phyloP scores from a whole-genome alignment of 2,797 vertebrate genomes.

The Tympanoctomys barrerae region DNA sequence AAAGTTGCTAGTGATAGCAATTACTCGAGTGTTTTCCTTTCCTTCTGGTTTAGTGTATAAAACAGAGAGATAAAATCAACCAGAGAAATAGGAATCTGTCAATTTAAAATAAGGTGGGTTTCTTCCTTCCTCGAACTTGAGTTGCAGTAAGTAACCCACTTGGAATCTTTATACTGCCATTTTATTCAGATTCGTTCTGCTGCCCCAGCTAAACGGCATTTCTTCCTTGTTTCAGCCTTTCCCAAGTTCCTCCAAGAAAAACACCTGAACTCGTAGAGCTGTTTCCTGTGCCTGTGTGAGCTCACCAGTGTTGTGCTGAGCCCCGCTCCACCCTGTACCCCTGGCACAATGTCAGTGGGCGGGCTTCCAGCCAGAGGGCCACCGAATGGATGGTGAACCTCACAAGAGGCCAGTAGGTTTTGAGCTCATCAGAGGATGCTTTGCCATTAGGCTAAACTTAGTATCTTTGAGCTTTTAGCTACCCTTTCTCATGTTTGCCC shows the following conservation, averaged over 20 bases:
- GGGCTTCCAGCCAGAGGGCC: not conserved
- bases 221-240: not conserved
- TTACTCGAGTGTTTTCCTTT: not conserved
- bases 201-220: not conserved
- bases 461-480: not conserved
- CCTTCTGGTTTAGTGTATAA: not conserved
- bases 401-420: not conserved
- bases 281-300: not conserved
- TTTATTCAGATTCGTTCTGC: not conserved
- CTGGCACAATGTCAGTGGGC: not conserved
- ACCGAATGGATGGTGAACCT: not conserved
- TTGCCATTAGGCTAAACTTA: not conserved
- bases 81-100: constrained; percentile 1
- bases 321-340: not conserved
- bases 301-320: not conserved
- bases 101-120: not conserved
- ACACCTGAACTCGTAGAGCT: not conserved
- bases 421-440: not conserved
- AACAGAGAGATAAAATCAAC: not conserved
- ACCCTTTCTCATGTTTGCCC: not conserved
- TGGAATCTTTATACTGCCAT: not conserved
- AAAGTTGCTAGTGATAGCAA: not conserved
- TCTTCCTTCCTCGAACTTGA: not conserved
- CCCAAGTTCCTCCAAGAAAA: not conserved
- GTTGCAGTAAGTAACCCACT: not conserved